These are phyloP conservation scores for Apteryx owenii DNA, from an alignment of 2,113 vertebrate species.

Conservation along the genomic window DNA sequence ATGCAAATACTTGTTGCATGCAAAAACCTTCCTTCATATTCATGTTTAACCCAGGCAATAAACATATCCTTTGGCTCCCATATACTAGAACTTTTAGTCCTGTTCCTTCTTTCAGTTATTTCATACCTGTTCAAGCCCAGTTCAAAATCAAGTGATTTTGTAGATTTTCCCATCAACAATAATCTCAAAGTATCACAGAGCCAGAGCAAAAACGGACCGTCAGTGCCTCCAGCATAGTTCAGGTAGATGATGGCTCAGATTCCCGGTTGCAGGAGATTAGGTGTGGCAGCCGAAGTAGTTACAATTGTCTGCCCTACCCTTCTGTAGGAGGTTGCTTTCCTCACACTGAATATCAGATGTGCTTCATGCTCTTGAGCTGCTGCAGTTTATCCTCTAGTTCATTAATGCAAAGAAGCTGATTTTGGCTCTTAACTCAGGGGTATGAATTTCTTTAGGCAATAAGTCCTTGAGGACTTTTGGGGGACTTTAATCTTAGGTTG, in stretches of 20 bases:
- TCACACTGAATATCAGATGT: background rate
- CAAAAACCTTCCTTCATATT: background rate
- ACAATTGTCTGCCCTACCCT: background rate
- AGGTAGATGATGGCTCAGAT: accelerated
- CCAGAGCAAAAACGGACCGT: accelerated
- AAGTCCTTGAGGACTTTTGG: background rate
- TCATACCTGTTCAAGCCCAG: background rate
- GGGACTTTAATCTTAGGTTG: background rate
- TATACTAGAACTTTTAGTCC: background rate
- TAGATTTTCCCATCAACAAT: background rate
- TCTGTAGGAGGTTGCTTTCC: background rate
- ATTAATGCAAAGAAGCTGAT: background rate
- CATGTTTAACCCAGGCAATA: background rate
- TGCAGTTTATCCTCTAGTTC: background rate
- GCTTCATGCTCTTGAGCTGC: background rate
- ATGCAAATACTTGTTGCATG: background rate
- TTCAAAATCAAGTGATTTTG: background rate
- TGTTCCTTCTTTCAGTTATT: background rate
- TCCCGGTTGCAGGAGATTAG: background rate
- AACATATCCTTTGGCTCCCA: background rate
- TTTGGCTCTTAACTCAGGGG: background rate
- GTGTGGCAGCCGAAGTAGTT: background rate
- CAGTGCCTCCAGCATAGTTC: accelerated
- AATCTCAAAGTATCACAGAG: background rate
- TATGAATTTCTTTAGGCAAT: background rate